Conservation (phyloP, 2,797 vertebrate species). For the Poeciliopsis paucimaculata region DNA sequence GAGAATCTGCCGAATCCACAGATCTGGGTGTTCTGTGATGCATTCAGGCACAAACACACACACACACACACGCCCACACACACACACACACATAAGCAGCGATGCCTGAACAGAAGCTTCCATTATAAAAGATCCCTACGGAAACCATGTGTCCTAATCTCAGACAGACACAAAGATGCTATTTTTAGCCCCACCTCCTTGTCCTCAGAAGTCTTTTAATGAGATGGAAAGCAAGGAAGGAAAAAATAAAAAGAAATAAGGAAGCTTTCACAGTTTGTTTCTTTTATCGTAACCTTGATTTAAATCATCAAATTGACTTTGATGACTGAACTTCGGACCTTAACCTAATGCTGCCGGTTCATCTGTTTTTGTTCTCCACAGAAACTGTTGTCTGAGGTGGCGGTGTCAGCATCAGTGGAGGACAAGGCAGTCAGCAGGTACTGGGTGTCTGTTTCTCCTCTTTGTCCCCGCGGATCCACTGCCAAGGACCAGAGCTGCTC, state of each 20-base stretch:
- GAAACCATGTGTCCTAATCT: conserved; percentile 68
- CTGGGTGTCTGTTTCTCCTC: conserved; percentile 87
- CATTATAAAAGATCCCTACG: conserved; percentile 74
- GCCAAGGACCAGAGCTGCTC: conserved; percentile 84
- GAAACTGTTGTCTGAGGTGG: conserved; percentile 93
- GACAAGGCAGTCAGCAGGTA: conserved; percentile 87
- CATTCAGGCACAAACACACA: conserved; percentile 29
- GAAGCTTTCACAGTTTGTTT: neutral
- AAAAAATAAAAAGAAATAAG: neutral
- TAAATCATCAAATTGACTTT: neutral
- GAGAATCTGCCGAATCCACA: conserved; percentile 74
- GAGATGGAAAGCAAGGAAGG: conserved; percentile 8
- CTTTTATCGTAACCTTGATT: neutral
- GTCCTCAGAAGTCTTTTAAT: conserved; percentile 46
- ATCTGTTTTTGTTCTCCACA: conserved; percentile 64
- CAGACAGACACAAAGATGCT: conserved; percentile 74
- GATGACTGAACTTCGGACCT: neutral
- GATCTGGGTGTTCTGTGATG: conserved; percentile 47
- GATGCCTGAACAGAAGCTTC: conserved; percentile 71
- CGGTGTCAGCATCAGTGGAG: conserved; percentile 90
- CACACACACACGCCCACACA: conserved; percentile 24
- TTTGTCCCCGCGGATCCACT: conserved; percentile 90
- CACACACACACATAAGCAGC: conserved; percentile 22
- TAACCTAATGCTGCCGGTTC: conserved; percentile 11
- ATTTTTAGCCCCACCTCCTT: conserved; percentile 75